A percentile compares a stretch with the other conserved stretches of the same genome.
These are phyloP conservation scores for Norana najaformis DNA, from an alignment of 2,888 invertebrate species.

Conservation along the genomic window DNA sequence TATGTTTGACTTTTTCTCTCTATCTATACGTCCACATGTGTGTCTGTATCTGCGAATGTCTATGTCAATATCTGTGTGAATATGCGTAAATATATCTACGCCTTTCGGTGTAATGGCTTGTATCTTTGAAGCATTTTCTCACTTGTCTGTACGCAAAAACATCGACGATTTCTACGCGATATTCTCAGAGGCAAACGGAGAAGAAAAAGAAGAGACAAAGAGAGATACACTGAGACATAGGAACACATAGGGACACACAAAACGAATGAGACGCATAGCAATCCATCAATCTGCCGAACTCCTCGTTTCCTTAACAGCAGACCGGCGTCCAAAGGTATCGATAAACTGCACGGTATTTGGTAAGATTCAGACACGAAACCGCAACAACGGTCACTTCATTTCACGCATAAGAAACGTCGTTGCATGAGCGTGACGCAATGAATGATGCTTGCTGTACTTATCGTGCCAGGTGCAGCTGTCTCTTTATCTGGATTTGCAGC, in stretches of 20 bases:
- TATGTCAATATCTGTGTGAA: background rate
- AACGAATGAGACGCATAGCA: background rate
- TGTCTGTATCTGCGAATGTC: background rate
- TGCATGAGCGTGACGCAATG: background rate
- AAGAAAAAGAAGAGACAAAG: background rate
- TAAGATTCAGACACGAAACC: background rate
- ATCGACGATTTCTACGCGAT: background rate
- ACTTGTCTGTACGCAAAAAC: background rate
- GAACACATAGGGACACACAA: background rate
- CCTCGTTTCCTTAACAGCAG: background rate
- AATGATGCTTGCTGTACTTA: background rate
- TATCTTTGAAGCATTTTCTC: constrained; percentile 5
- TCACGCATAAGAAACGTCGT: background rate
- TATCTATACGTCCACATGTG: too few species aligned
- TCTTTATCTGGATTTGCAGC: background rate
- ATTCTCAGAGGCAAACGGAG: background rate
- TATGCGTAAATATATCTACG: background rate
- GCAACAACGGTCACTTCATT: background rate
- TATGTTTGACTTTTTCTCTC: too few species aligned
- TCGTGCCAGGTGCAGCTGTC: background rate
- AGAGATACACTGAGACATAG: background rate
- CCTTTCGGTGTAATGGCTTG: background rate
- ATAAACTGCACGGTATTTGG: background rate
- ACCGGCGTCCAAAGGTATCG: background rate
- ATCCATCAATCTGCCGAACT: background rate